Evolutionary conservation across 2,888 invertebrate species (phyloP).

Genomic region (Polylopha cassiicola): DNA sequence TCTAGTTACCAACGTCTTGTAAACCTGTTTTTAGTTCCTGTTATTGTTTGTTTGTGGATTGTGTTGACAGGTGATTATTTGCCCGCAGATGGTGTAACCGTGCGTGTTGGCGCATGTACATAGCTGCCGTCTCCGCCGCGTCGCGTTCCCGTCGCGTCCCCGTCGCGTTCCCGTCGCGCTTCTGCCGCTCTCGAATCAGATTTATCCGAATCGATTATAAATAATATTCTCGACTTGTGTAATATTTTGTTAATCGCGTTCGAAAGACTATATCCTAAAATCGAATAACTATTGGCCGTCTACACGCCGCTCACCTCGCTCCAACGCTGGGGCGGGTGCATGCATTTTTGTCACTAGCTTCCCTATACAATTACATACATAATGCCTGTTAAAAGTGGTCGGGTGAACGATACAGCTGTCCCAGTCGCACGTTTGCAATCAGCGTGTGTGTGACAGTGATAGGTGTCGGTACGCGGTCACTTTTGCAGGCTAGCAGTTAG

Average conservation of each 20-base stretch:
- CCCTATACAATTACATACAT: constrained; percentile 22
- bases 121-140: constrained; percentile 36
- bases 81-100: constrained; percentile 17
- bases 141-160: constrained; percentile 45
- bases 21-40: too few species aligned
- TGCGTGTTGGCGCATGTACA: constrained; percentile 41
- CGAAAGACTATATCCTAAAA: constrained; percentile 76
- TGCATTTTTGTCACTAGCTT: constrained; percentile 23
- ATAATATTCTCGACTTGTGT: constrained; percentile 76
- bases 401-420: too few species aligned
- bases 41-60: too few species aligned
- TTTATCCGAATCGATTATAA: constrained; percentile 74
- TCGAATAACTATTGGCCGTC: constrained; percentile 50
- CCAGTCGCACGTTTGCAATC: too few species aligned
- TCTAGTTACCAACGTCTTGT: too few species aligned
- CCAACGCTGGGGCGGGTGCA: too few species aligned
- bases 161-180: constrained; percentile 44
- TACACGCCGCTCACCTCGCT: constrained; percentile 39
- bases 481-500: constrained; percentile 17
- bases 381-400: too few species aligned
- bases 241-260: constrained; percentile 77
- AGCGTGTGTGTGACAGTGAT: too few species aligned
- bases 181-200: constrained; percentile 70
- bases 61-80: too few species aligned
- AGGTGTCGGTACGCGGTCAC: too few species aligned